phyloP scores from a whole-genome alignment of 2,888 invertebrate species.

The Cynaeus angustus region DNA sequence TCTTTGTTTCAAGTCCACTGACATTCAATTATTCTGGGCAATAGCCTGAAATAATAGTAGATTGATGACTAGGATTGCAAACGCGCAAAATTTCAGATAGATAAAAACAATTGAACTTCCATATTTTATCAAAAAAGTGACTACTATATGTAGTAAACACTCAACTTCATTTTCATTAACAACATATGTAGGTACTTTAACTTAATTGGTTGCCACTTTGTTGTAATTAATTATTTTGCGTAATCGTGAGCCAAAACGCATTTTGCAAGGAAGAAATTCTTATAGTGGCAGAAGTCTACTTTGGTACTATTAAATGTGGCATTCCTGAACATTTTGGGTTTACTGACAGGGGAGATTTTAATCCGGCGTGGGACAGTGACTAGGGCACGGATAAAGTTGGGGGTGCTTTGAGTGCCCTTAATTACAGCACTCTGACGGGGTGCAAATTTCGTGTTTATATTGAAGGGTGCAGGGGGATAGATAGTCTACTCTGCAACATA shows the following conservation, averaged over 20 bases:
- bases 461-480: conserved; percentile 53
- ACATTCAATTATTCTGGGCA: conserved; percentile 72
- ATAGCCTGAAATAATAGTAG: conserved; percentile 70
- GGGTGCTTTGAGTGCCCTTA: conserved; percentile 70
- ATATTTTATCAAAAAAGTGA: conserved; percentile 1
- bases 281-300: conserved; percentile 25
- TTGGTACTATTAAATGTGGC: conserved; percentile 55
- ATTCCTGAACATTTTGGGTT: conserved; percentile 59
- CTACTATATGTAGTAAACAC: conserved; percentile 30
- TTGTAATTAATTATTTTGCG: conserved; percentile 35
- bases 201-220: conserved; percentile 34
- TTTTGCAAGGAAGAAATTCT: conserved; percentile 6
- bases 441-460: conserved; percentile 62
- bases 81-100: not conserved
- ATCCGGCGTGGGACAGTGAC: conserved; percentile 66
- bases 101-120: conserved; percentile 7
- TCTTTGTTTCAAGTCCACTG: conserved; percentile 72
- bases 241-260: conserved; percentile 11
- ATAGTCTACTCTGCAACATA: conserved; percentile 46
- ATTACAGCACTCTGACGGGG: conserved; percentile 68
- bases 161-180: conserved; percentile 29
- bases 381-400: conserved; percentile 57
- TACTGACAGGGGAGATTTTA: conserved; percentile 64
- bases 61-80: conserved; percentile 63
- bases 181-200: conserved; percentile 44